Conservation (phyloP, 1,140 invertebrate genomes). For the Panagrolaimus sp. region DNA sequence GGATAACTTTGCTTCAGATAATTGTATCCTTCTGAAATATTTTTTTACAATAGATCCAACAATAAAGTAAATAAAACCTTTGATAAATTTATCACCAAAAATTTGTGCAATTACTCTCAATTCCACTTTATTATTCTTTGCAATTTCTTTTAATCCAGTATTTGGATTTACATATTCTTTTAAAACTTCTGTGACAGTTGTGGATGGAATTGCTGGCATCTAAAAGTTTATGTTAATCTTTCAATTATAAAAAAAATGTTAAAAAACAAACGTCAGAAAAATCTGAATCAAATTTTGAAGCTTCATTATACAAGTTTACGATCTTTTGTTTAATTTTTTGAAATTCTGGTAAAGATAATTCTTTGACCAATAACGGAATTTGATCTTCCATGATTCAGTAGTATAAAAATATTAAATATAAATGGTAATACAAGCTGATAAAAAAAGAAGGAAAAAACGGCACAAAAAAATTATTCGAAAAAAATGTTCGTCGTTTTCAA, state of each 20-base stretch:
- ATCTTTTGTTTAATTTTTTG: too few species aligned
- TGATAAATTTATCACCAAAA: background rate
- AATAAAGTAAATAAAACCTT: background rate
- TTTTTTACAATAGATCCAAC: background rate
- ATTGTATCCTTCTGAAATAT: background rate
- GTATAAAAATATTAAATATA: too few species aligned
- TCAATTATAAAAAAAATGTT: background rate
- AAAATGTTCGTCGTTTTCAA: too few species aligned
- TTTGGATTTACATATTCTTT: background rate
- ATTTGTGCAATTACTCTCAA: background rate
- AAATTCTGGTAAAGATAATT: too few species aligned
- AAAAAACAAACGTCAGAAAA: slow-evolving; percentile 1
- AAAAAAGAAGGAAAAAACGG: too few species aligned
- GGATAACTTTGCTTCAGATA: background rate
- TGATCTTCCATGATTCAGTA: too few species aligned
- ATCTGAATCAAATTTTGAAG: slow-evolving; percentile 2
- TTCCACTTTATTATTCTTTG: background rate
- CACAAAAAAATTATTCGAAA: too few species aligned
- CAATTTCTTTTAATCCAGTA: background rate
- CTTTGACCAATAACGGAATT: too few species aligned
- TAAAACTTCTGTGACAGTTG: background rate
- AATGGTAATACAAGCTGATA: too few species aligned
- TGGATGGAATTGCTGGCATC: background rate
- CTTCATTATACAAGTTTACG: background rate
- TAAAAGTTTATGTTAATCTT: background rate